Percentiles rank a stretch among this genome's conserved stretches.
phyloP scores from a whole-genome alignment of 2,113 vertebrate genomes.

The Speoplatyrhinus poulsoni region DNA sequence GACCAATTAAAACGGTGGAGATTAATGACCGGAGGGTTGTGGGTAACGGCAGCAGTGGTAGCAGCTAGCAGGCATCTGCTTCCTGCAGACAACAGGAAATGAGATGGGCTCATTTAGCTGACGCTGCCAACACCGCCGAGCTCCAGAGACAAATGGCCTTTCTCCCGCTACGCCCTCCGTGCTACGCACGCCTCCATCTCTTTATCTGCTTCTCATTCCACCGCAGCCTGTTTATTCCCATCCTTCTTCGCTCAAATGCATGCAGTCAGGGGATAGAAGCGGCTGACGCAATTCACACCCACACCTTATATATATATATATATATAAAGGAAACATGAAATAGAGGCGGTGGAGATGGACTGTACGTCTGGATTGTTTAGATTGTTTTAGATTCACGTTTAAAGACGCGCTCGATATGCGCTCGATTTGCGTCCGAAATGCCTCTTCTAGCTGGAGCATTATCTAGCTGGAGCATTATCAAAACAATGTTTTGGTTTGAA shows the following conservation, averaged over 20 bases:
- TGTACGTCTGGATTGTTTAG: too few species aligned
- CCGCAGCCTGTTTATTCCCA: conserved; percentile 24
- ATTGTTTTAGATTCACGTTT: too few species aligned
- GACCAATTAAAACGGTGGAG: conserved; percentile 77
- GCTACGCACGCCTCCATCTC: conserved; percentile 56
- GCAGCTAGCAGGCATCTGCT: conserved; percentile 65
- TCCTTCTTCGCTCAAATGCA: conserved; percentile 32
- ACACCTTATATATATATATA: neutral
- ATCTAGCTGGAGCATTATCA: too few species aligned
- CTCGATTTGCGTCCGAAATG: too few species aligned
- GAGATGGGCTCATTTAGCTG: conserved; percentile 77
- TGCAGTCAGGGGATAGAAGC: conserved; percentile 21
- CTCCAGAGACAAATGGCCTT: conserved; percentile 72
- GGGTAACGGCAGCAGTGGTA: conserved; percentile 50
- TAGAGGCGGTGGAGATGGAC: too few species aligned
- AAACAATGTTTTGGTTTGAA: too few species aligned
- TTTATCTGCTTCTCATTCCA: conserved; percentile 49
- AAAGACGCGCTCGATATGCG: too few species aligned
- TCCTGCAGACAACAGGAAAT: conserved; percentile 81
- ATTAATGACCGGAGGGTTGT: conserved; percentile 72
- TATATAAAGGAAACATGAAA: too few species aligned
- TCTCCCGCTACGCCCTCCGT: conserved; percentile 32
- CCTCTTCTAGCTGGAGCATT: too few species aligned
- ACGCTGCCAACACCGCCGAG: conserved; percentile 62
- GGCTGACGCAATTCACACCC: neutral